Percentiles rank a stretch among this genome's conserved stretches.
Evolutionary conservation across 2,113 vertebrate species (phyloP).

Genomic region (Eudyptes chrysolophus): DNA sequence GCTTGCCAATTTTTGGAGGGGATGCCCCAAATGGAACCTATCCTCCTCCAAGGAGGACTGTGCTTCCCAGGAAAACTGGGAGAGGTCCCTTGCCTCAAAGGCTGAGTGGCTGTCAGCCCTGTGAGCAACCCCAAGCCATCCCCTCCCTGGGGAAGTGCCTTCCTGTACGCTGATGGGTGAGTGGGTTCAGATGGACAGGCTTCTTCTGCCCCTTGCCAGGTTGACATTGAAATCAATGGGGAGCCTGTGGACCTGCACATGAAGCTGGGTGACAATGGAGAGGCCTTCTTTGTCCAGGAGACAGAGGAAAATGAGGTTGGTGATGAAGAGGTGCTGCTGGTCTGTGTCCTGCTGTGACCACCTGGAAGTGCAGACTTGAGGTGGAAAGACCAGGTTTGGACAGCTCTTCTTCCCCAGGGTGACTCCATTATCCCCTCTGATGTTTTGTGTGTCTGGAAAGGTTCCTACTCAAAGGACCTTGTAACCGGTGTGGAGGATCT

Average conservation of each 20-base stretch:
- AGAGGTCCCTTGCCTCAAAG: neutral
- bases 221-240: slow-evolving; percentile 95
- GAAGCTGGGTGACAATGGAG: slow-evolving; percentile 94
- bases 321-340: neutral
- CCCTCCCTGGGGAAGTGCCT: neutral
- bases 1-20: neutral
- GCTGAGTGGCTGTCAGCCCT: neutral
- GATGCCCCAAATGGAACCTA: neutral
- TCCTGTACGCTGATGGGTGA: neutral
- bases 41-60: neutral
- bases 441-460: neutral
- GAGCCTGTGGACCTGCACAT: slow-evolving; percentile 90
- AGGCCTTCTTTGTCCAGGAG: slow-evolving; percentile 94
- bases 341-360: slow-evolving; percentile 36
- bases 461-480: neutral
- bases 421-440: neutral
- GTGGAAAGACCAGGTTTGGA: neutral
- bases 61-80: neutral
- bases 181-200: neutral
- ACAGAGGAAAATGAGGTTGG: slow-evolving; percentile 80
- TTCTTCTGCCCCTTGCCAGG: slow-evolving; percentile 65
- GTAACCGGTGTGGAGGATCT: neutral
- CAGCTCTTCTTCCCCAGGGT: neutral
- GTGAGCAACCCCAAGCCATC: neutral
- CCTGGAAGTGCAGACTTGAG: neutral